Evolutionary conservation across 2,113 vertebrate species (phyloP).

Genomic region (Zapus hudsonius): DNA sequence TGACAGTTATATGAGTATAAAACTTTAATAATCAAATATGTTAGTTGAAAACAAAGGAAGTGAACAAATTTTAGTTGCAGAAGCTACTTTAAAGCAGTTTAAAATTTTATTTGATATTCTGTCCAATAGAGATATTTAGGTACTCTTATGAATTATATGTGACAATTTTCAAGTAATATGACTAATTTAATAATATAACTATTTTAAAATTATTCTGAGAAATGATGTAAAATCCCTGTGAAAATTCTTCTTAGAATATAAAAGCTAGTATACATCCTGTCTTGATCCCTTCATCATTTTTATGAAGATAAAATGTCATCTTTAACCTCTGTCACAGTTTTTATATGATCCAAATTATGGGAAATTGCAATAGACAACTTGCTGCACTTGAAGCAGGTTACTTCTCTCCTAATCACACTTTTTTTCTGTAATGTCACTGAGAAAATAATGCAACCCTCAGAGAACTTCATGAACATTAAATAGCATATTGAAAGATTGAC

Average conservation of each 20-base stretch:
- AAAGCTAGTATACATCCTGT: background rate
- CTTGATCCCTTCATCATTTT: background rate
- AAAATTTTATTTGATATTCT: background rate
- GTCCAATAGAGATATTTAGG: background rate
- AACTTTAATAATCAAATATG: background rate
- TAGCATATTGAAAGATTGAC: background rate
- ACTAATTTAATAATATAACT: background rate
- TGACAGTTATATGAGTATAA: background rate
- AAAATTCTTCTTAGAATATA: background rate
- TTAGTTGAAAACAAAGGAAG: background rate
- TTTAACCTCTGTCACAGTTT: conserved; percentile 2
- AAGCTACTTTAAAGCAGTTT: background rate
- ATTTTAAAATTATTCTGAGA: background rate
- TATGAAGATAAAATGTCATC: background rate
- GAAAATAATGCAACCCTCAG: background rate
- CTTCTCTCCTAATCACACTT: background rate
- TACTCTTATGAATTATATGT: background rate
- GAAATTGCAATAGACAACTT: background rate
- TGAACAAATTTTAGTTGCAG: background rate
- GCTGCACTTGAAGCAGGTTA: background rate
- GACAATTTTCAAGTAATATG: background rate
- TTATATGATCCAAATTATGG: background rate
- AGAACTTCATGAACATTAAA: background rate
- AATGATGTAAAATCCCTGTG: background rate
- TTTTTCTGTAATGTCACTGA: background rate